Evolutionary conservation across 2,113 vertebrate genomes (phyloP), one percentile per base, ranked within the genome.

Genomic region (Meriones unguiculatus): DNA sequence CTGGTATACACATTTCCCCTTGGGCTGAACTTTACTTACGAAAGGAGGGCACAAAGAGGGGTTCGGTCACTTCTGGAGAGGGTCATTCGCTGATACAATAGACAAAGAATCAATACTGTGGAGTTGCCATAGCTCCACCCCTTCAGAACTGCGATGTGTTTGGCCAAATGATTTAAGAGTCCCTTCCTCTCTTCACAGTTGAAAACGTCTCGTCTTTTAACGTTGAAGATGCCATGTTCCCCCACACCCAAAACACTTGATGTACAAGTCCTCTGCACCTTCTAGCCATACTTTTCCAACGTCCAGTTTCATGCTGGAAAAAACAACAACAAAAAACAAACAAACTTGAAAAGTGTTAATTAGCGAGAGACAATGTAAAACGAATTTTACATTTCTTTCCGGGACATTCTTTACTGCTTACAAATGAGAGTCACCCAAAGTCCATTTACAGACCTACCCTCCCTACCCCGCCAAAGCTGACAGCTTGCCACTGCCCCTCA

Each of bases 21-120:
- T 54, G 41, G 86, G 59, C 1, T 89, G 32, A 94, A 93, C 50
- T 94, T 77, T 95, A 97, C 96, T 97, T 96, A 97, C 91, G 95
- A 96, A 97, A 96, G 87, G 41, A 69, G 87, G 77, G 95, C 70
- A 91, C 95, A 72, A 95, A 94, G 89, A 81, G 64, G 72, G 32
- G 12, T 94, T 96, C 87, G 77, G 90, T 96, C 97, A 94, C 87
- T 96, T 93, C 62, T 30, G 93, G 46, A 76, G 93, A 78, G 73
- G 91, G 75, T 98, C 92, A 82, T 50, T 91, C 18, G 57, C 81
- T 93, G 96, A 97, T 96, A 97, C 90, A 96, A 97, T 69, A 97
- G 94, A 97, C 97, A 98, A 98, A 98, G 98, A 95, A 97, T 97
- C 85, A 18, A 98, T 97, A 96, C 87, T 95, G 95, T 67, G 35